These are phyloP conservation scores for Microtus oregoni DNA, from an alignment of 2,113 vertebrate genomes.

Conservation along the genomic window DNA sequence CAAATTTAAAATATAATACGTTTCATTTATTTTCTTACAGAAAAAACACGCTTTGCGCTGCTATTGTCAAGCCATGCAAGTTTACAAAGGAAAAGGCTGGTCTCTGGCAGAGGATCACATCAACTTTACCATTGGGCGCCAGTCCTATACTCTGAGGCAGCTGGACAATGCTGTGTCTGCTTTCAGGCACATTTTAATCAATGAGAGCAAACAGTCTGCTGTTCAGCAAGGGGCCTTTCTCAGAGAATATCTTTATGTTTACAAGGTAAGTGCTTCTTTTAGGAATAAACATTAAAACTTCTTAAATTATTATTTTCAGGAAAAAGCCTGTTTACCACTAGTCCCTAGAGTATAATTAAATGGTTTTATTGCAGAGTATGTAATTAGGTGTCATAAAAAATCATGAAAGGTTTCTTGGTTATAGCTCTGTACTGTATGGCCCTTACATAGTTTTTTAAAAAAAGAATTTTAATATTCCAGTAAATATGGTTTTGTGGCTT, in stretches of 20 bases:
- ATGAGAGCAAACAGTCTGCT: slow-evolving; percentile 96
- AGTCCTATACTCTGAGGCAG: slow-evolving; percentile 95
- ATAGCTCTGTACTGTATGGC: neutral
- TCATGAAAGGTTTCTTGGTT: neutral
- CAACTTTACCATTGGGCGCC: slow-evolving; percentile 98
- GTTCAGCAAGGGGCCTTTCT: slow-evolving; percentile 96
- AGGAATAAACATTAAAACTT: slow-evolving; percentile 30
- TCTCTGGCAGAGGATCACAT: slow-evolving; percentile 98
- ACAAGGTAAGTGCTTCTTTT: slow-evolving; percentile 89
- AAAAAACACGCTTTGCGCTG: slow-evolving; percentile 96
- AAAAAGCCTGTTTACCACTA: neutral
- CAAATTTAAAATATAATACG: slow-evolving; percentile 23
- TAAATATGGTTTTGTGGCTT: neutral
- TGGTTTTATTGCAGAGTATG: slow-evolving; percentile 28
- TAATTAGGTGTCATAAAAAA: slow-evolving; percentile 36
- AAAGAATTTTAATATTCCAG: slow-evolving; percentile 47
- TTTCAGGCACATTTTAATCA: slow-evolving; percentile 96
- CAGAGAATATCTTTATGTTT: slow-evolving; percentile 98
- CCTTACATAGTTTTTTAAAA: slow-evolving; percentile 17
- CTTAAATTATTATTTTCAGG: slow-evolving; percentile 7
- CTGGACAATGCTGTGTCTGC: slow-evolving; percentile 94
- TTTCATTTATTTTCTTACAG: slow-evolving; percentile 84
- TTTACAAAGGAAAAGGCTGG: slow-evolving; percentile 98
- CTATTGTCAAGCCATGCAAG: slow-evolving; percentile 99
- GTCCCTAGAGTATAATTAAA: neutral